Base-by-base conservation (phyloP, 2,113 vertebrate species). In the Penelope pileata region DNA sequence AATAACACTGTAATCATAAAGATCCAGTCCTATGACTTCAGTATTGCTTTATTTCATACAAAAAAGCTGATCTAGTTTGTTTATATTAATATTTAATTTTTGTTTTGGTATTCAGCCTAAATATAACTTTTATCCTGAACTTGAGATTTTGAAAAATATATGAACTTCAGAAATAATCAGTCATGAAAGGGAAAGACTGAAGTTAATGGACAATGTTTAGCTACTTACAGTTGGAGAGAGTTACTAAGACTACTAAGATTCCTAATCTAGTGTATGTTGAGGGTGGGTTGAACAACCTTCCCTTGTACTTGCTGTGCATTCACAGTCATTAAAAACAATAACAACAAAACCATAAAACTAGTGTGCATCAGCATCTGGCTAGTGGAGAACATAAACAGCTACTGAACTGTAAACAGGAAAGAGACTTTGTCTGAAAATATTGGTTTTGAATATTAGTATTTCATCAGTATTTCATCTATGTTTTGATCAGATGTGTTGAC, bases 401-500 rank as follows among this genome's bases (percentile, higher is more conserved):
- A 26, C 14, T 66, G 73, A 93, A 34, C 3, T 23, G 18, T 21
- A 76, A 82, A 3, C 27, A 69, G 66, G 58, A 82, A 87, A 43
- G 38, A 73, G 54, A 74, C 62, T 43, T 48, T 38, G 24, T 73
- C 82, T 77, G 84, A 85, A 87, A 91, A 90, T 74, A 74, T 66
- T 76, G 93, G 6, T 63, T 63, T 63, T 40, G 38, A 63, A 63
- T 40, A 40, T 63, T 38, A 62, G 7, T 27, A 40, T 40, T 63
- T 63, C 36, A 63, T 40, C 38, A 54, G 0, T 60, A 69, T 90
- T 86, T 83, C 7, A 54, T 64, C 80, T 93, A 66, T 54, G 83
- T 95, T 95, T 77, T 95, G 50, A 24, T 45, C 26, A 36, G 9
- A 38, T 83, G 24, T 91, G 42, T 89, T 91, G 70, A 80, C 67